Evolutionary conservation across 2,888 invertebrate genomes (phyloP).

Genomic region (Pharmacophagus antenor): DNA sequence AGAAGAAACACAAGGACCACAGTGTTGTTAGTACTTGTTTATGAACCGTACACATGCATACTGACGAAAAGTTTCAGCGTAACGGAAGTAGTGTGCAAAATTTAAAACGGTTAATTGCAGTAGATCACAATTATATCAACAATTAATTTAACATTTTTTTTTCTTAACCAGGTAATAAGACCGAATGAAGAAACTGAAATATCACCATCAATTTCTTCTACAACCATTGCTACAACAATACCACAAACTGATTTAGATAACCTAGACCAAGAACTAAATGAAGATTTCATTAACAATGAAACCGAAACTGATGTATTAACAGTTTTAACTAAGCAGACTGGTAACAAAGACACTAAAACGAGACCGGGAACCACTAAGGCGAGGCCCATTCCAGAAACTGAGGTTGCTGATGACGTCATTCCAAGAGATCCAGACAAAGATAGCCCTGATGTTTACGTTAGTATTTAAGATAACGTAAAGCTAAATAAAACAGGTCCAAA

Average conservation of each 20-base stretch:
- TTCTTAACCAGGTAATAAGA: conserved; percentile 45
- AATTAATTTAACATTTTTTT: too few relatives aligned
- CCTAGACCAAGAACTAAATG: conserved; percentile 42
- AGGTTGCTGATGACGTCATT: conserved; percentile 39
- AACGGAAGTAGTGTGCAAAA: too few relatives aligned
- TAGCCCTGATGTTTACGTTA: conserved; percentile 61
- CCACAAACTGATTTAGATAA: conserved; percentile 49
- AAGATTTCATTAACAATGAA: conserved; percentile 40
- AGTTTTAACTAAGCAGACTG: conserved; percentile 49
- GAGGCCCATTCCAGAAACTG: conserved; percentile 59
- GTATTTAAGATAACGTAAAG: conserved; percentile 33
- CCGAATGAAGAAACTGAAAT: conserved; percentile 50
- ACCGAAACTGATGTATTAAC: conserved; percentile 38
- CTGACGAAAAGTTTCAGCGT: background rate
- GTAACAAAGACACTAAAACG: conserved; percentile 40
- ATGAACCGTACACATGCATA: background rate
- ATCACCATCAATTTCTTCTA: conserved; percentile 43
- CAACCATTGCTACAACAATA: conserved; percentile 46
- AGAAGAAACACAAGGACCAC: conserved; percentile 53
- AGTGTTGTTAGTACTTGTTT: conserved; percentile 41
- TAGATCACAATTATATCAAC: too few relatives aligned
- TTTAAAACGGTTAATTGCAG: too few relatives aligned
- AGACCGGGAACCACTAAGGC: conserved; percentile 54
- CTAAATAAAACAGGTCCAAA: too few relatives aligned
- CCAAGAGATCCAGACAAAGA: conserved; percentile 72